phyloP scores from a whole-genome alignment of 2,888 invertebrate species.

The Agrotis clavis region DNA sequence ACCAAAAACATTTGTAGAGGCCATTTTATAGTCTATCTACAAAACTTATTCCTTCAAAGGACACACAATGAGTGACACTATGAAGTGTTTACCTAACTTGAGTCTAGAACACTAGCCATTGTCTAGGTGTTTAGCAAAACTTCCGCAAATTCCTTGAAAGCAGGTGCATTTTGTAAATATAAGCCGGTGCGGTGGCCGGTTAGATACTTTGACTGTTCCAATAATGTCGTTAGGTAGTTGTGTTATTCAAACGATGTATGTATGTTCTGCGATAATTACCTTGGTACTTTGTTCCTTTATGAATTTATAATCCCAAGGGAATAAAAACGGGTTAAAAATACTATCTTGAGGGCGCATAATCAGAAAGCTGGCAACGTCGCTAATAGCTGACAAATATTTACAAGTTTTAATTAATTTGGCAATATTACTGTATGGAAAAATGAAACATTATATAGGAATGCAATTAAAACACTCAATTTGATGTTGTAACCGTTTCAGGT shows the following conservation, averaged over 20 bases:
- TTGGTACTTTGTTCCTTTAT: too few species aligned
- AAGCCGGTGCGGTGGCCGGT: not conserved
- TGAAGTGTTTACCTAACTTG: conserved; percentile 35
- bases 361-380: too few species aligned
- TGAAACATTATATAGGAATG: too few species aligned
- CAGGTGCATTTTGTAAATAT: conserved; percentile 54
- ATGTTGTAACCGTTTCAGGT: too few species aligned
- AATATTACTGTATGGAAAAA: too few species aligned
- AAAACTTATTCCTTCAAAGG: conserved; percentile 56
- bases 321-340: too few species aligned
- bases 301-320: too few species aligned
- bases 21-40: conserved; percentile 43
- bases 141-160: conserved; percentile 55
- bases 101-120: conserved; percentile 47
- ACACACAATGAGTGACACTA: conserved; percentile 48
- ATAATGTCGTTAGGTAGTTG: conserved; percentile 5
- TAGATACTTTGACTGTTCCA: conserved; percentile 3
- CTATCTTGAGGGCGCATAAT: too few species aligned
- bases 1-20: conserved; percentile 64
- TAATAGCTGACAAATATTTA: too few species aligned
- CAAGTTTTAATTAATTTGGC: too few species aligned
- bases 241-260: not conserved
- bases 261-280: too few species aligned
- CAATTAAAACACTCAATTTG: too few species aligned
- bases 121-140: conserved; percentile 60